Percentiles rank a stretch among this genome's conserved stretches.
Conservation (phyloP, 2,113 vertebrate species). For the Gasterosteus aculeatus region DNA sequence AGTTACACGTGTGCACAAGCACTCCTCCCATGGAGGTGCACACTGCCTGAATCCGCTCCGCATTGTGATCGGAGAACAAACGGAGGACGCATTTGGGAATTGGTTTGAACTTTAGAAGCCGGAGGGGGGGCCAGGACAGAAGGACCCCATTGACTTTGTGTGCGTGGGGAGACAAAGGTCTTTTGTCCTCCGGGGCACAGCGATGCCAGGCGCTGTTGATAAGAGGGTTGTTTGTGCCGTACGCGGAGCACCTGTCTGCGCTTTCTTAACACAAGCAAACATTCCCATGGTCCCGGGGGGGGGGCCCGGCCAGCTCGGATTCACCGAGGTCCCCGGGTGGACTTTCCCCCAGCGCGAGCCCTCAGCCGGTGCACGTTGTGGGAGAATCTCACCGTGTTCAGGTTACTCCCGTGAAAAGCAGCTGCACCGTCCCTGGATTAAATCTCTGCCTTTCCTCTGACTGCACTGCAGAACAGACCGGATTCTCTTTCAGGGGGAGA, state of each 20-base stretch:
- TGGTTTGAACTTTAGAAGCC: constrained; percentile 38
- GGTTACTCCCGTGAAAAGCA: constrained; percentile 12
- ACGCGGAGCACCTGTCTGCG: constrained; percentile 11
- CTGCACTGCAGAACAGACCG: background rate
- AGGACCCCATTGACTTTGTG: constrained; percentile 50
- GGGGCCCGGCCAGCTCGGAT: constrained; percentile 5
- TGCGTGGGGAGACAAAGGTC: constrained; percentile 48
- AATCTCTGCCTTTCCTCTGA: constrained; percentile 25
- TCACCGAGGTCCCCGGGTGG: background rate
- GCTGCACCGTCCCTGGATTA: constrained; percentile 30
- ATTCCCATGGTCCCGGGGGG: background rate
- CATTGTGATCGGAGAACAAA: constrained; percentile 58
- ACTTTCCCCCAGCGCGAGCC: background rate
- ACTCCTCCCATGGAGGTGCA: no score
- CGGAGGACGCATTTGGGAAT: constrained; percentile 33
- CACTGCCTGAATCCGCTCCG: constrained; percentile 6
- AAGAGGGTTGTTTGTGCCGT: constrained; percentile 29
- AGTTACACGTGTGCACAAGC: no score
- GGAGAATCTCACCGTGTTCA: constrained; percentile 6
- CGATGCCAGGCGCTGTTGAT: constrained; percentile 24
- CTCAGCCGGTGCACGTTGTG: background rate
- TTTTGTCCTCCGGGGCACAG: constrained; percentile 48
- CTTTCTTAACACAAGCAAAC: constrained; percentile 6
- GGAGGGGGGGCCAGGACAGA: constrained; percentile 33
- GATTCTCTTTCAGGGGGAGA: background rate